Percentiles rank a stretch among this genome's conserved stretches.
Conservation (phyloP, 2,797 vertebrate genomes). For the Channallabes apus region DNA sequence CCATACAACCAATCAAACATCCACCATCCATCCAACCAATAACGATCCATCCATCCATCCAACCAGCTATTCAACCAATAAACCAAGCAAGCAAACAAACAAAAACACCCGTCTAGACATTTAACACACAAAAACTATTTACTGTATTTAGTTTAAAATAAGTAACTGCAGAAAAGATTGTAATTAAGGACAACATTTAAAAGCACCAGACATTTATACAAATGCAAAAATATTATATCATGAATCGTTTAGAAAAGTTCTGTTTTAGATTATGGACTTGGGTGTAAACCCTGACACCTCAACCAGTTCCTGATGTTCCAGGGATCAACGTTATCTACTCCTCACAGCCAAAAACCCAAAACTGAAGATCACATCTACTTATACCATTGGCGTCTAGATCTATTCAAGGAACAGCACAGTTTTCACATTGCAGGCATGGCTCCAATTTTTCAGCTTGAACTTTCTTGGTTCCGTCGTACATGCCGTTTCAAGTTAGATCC, state of each 20-base stretch:
- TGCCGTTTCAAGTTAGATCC: constrained; percentile 14
- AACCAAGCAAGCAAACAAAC: neutral
- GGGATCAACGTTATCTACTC: neutral
- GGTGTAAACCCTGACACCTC: constrained; percentile 3
- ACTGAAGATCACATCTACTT: constrained; percentile 21
- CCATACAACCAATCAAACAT: too few relatives aligned
- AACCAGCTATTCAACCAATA: too few relatives aligned
- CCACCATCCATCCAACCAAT: too few relatives aligned
- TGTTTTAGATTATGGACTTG: neutral
- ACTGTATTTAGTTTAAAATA: neutral
- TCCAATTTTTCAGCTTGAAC: neutral
- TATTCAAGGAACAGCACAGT: neutral
- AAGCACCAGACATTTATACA: too few relatives aligned
- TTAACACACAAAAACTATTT: neutral
- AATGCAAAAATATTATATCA: too few relatives aligned
- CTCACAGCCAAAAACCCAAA: neutral
- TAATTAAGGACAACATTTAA: too few relatives aligned
- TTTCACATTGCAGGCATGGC: neutral
- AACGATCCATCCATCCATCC: too few relatives aligned
- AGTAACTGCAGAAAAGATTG: too few relatives aligned
- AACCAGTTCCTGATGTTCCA: constrained; percentile 11
- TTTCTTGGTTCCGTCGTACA: neutral
- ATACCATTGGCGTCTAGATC: neutral
- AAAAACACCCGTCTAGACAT: neutral
- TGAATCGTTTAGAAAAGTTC: neutral